phyloP scores from a whole-genome alignment of 2,888 invertebrate species.

The Callyntrura sp. region DNA sequence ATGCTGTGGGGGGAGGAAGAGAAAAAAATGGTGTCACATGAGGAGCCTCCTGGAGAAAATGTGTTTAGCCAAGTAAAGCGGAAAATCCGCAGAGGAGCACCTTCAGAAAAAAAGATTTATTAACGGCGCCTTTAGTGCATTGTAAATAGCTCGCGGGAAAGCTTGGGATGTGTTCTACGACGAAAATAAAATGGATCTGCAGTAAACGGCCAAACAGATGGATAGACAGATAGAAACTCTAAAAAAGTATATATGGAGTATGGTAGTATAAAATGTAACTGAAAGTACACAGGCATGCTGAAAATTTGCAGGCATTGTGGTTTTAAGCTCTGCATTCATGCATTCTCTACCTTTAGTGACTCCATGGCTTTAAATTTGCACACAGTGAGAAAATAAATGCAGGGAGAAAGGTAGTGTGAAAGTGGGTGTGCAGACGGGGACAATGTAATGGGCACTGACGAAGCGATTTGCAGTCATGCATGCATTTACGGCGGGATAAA shows the following conservation, averaged over 20 bases:
- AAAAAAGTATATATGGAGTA: background rate
- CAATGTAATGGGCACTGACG: too few species aligned
- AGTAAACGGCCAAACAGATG: background rate
- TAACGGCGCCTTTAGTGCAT: conserved; percentile 71
- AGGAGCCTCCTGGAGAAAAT: conserved; percentile 38
- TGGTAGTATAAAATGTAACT: too few species aligned
- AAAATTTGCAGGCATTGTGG: background rate
- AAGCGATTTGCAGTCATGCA: conserved; percentile 38
- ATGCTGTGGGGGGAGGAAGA: conserved; percentile 4
- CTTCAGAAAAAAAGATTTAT: conserved; percentile 61
- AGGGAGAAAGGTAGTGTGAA: too few species aligned
- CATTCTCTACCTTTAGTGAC: background rate
- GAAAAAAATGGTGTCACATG: conserved; percentile 41
- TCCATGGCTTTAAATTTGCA: background rate
- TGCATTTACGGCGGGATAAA: background rate
- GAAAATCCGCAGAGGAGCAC: conserved; percentile 72
- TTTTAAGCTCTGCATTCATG: conserved; percentile 42
- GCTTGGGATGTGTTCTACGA: too few species aligned
- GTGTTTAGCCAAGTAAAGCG: conserved; percentile 66
- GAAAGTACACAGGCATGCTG: background rate
- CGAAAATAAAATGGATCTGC: too few species aligned
- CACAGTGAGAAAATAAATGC: too few species aligned
- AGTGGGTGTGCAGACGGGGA: too few species aligned
- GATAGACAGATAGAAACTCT: background rate
- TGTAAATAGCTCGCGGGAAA: too few species aligned